A percentile compares a stretch with the other conserved stretches of the same genome.
Conservation (phyloP, 2,113 vertebrate species). For the Saccopteryx bilineata region DNA sequence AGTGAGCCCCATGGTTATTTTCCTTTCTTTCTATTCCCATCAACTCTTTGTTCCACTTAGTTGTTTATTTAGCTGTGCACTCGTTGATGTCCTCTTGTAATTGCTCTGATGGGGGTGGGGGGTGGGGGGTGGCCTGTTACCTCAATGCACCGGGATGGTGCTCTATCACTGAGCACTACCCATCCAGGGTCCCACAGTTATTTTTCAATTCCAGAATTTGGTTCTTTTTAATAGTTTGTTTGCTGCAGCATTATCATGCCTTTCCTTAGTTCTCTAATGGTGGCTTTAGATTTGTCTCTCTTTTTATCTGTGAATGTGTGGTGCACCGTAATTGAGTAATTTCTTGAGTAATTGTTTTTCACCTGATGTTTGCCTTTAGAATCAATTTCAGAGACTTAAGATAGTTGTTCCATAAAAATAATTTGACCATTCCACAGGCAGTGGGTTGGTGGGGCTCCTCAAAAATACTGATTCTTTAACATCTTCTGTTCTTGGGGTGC, state of each 20-base stretch:
- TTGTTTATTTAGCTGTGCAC: no score
- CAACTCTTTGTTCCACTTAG: no score
- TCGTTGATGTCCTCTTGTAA: no score
- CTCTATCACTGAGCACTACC: no score
- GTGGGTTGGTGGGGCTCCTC: not conserved
- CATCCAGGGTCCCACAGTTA: no score
- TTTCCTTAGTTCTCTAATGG: not conserved
- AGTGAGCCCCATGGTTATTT: not conserved
- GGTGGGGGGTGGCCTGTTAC: no score
- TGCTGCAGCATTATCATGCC: not conserved
- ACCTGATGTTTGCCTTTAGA: not conserved
- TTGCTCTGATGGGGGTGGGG: no score
- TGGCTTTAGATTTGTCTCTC: not conserved
- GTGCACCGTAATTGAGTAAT: not conserved
- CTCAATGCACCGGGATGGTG: no score
- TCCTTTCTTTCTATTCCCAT: no score
- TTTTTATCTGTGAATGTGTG: not conserved
- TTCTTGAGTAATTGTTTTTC: not conserved
- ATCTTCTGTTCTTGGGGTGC: not conserved
- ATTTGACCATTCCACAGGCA: not conserved
- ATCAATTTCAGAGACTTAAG: not conserved
- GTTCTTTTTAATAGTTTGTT: not conserved
- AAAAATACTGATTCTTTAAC: not conserved
- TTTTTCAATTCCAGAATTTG: constrained; percentile 1
- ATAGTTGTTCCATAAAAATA: not conserved